A percentile compares a stretch with the other conserved stretches of the same genome.
These are phyloP conservation scores for Drosophila jambulina DNA, from an alignment of 1,140 invertebrate species.

Conservation along the genomic window DNA sequence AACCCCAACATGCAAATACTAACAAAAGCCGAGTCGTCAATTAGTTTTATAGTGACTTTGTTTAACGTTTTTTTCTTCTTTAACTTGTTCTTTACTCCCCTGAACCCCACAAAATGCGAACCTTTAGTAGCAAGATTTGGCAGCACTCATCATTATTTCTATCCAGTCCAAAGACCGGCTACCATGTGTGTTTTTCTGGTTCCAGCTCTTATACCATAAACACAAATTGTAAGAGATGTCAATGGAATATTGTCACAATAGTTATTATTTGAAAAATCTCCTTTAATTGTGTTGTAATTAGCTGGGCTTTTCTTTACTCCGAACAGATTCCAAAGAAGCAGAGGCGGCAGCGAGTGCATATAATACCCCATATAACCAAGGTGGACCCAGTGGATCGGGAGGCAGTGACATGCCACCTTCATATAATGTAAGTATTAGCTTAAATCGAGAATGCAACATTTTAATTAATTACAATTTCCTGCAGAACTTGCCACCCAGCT, in stretches of 20 bases:
- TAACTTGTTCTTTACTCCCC: conserved; percentile 43
- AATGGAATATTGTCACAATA: conserved; percentile 1
- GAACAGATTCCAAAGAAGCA: conserved; percentile 92
- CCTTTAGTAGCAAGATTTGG: conserved; percentile 69
- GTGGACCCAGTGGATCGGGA: conserved; percentile 64
- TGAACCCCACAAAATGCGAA: conserved; percentile 47
- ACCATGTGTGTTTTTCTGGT: conserved; percentile 66
- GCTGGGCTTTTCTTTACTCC: neutral
- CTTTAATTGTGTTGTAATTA: neutral
- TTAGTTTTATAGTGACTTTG: conserved; percentile 52
- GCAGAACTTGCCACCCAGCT: conserved; percentile 91
- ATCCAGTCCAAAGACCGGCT: conserved; percentile 64
- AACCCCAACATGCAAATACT: conserved; percentile 25
- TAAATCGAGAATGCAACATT: neutral
- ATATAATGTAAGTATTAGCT: conserved; percentile 89
- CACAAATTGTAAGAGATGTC: conserved; percentile 52
- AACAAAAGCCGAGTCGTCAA: conserved; percentile 74
- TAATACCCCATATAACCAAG: conserved; percentile 86
- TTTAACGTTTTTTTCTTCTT: conserved; percentile 53
- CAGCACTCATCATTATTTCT: conserved; percentile 82
- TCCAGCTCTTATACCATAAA: conserved; percentile 69
- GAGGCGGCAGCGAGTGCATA: conserved; percentile 95
- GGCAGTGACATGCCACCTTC: conserved; percentile 94
- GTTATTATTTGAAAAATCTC: no score
- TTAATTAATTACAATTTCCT: conserved; percentile 4